A percentile compares a stretch with the other conserved stretches of the same genome.
Evolutionary conservation across 2,888 invertebrate species (phyloP).

Genomic region (Scaptomyza flava): DNA sequence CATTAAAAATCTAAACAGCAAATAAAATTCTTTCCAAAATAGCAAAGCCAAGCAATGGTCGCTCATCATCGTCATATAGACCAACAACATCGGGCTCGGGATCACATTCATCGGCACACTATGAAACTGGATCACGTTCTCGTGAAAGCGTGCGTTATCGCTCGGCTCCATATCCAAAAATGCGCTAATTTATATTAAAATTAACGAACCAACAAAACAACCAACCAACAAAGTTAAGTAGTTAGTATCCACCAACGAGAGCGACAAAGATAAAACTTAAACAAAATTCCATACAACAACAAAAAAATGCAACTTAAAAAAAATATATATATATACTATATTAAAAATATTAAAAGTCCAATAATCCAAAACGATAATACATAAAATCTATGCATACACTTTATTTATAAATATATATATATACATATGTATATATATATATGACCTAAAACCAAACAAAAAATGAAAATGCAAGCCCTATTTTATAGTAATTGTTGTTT

Average conservation of each 20-base stretch:
- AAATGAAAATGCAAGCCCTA: conserved; percentile 51
- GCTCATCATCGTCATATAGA: conserved; percentile 83
- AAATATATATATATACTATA: conserved; percentile 38
- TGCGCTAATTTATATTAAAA: conserved; percentile 76
- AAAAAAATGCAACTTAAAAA: conserved; percentile 13
- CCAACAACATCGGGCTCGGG: conserved; percentile 83
- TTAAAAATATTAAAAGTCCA: conserved; percentile 58
- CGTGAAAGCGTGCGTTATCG: conserved; percentile 84
- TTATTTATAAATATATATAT: conserved; percentile 50
- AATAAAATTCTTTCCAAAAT: conserved; percentile 81
- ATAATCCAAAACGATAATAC: conserved; percentile 69
- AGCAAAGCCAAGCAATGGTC: conserved; percentile 84
- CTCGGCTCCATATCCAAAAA: conserved; percentile 84
- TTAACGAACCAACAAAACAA: conserved; percentile 47
- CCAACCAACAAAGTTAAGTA: conserved; percentile 67
- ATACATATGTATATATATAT: conserved; percentile 41
- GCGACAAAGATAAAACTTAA: conserved; percentile 18
- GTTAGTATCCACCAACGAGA: conserved; percentile 35
- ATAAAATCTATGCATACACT: conserved; percentile 58
- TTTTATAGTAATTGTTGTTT: conserved; percentile 53
- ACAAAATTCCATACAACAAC: conserved; percentile 36
- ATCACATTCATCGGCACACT: conserved; percentile 84
- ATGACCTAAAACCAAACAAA: conserved; percentile 50
- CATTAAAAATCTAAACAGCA: conserved; percentile 69
- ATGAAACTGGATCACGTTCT: conserved; percentile 84